Conservation (phyloP, 2,888 invertebrate genomes). For the Caenorhabditis sp. region DNA sequence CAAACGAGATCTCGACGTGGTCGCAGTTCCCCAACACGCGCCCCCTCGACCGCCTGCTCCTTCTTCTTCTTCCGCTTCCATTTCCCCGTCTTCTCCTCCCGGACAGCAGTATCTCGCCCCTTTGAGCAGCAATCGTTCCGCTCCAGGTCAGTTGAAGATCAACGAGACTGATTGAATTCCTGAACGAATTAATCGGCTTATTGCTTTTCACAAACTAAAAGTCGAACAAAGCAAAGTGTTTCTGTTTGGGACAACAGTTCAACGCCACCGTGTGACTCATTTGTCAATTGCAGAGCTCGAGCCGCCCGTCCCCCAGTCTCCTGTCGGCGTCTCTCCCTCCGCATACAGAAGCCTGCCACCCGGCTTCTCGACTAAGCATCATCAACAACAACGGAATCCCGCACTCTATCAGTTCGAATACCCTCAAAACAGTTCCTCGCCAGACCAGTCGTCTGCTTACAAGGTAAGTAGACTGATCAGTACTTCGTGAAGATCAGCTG, state of each 20-base stretch:
- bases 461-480: too few species aligned
- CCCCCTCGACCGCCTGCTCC: slow-evolving; percentile 14
- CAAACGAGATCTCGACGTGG: slow-evolving; percentile 24
- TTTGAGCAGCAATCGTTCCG: slow-evolving; percentile 20
- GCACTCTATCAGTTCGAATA: slow-evolving; percentile 5
- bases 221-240: neutral
- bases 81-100: slow-evolving; percentile 10
- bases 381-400: slow-evolving; percentile 8
- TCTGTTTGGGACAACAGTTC: neutral
- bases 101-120: slow-evolving; percentile 28
- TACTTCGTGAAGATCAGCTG: too few species aligned
- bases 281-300: slow-evolving; percentile 7
- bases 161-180: neutral
- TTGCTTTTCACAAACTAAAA: neutral
- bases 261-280: neutral
- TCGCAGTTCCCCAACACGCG: slow-evolving; percentile 7
- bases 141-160: slow-evolving; percentile 4
- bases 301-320: slow-evolving; percentile 21
- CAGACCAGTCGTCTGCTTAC: slow-evolving; percentile 1
- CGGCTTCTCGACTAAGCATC: slow-evolving; percentile 7
- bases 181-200: slow-evolving; percentile 7
- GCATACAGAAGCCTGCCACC: slow-evolving; percentile 27
- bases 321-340: slow-evolving; percentile 22
- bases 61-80: slow-evolving; percentile 3
- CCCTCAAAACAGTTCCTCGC: neutral